Conservation (phyloP, 2,888 invertebrate species). For the Polylopha cassiicola region DNA sequence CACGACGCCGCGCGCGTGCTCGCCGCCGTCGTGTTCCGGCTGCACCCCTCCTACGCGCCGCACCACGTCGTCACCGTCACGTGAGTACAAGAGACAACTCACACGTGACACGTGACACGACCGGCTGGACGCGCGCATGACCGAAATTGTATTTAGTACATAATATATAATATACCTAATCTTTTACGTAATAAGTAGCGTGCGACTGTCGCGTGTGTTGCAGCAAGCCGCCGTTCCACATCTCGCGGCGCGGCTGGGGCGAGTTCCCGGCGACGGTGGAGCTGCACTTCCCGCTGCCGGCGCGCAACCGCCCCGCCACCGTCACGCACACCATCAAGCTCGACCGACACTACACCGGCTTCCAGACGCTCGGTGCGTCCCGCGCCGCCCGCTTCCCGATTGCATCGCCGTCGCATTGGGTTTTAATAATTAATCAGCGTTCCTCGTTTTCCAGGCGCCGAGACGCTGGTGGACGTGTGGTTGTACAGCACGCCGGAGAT, state of each 20-base stretch:
- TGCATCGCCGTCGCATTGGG: too few species aligned
- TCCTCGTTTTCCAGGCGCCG: conserved; percentile 83
- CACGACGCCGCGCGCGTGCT: conserved; percentile 79
- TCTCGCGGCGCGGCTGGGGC: conserved; percentile 93
- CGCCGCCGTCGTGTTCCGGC: conserved; percentile 84
- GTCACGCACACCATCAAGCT: conserved; percentile 88
- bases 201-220: too few species aligned
- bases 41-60: conserved; percentile 92
- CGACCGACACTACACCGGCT: conserved; percentile 88
- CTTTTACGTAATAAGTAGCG: too few species aligned
- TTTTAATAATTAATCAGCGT: too few species aligned
- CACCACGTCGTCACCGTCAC: conserved; percentile 88
- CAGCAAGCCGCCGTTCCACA: conserved; percentile 88
- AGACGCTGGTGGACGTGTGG: conserved; percentile 87
- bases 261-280: conserved; percentile 91
- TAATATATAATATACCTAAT: background rate
- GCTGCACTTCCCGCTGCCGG: conserved; percentile 83
- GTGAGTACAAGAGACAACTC: conserved; percentile 76
- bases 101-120: background rate
- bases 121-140: background rate
- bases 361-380: conserved; percentile 84
- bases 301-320: conserved; percentile 86
- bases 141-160: too few species aligned
- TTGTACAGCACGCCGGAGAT: conserved; percentile 71
- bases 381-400: too few species aligned